Evolutionary conservation across 2,797 vertebrate genomes (phyloP), one percentile per base, ranked within the genome.

Genomic region (Sparidentex hasta): DNA sequence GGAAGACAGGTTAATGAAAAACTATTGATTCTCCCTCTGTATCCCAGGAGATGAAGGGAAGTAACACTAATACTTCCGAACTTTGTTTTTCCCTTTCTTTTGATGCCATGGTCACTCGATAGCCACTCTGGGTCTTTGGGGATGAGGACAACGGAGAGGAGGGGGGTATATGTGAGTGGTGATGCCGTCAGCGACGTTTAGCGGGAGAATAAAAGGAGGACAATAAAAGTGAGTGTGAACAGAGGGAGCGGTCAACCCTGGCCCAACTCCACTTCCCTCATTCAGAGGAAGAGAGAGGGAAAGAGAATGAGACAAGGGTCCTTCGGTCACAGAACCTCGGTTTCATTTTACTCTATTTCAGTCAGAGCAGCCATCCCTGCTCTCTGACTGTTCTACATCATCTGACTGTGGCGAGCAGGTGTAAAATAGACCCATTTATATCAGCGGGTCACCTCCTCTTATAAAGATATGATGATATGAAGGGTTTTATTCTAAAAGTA

Each of bases 1-100:
- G 70, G 71, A 73, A 89, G 90, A 88, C 89, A 84, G 83, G 87
- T 91, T 93, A 92, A 94, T 93, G 91, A 93, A 93, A 93, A 93
- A 88, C 85, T 90, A 94, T 94, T 43, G 92, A 94, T 94, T 88
- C 69, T 54, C 47, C 48, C 50, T 13, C 54, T 33, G 74, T 73
- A 68, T 84, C 88, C 81, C 83, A 13, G 71, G 75, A 90, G 85
- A 91, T 70, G 77, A 90, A 43, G 21, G 65, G 80, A 90, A 84
- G 90, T 69, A 80, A 87, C 86, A 83, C 71, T 75, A 84, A 88
- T 80, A 87, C 90, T 90, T 92, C 84, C 71, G 59, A 90, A 93
- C 85, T 76, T 91, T 88, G 77, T 84, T 85, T 38, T 82, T 78
- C 61, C 74, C 83, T 44, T 70, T 83, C 82, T 76, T 84, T 69